Percentiles rank a stretch among this genome's conserved stretches.
Conservation (phyloP, 2,888 invertebrate species). For the Morpho helenor region DNA sequence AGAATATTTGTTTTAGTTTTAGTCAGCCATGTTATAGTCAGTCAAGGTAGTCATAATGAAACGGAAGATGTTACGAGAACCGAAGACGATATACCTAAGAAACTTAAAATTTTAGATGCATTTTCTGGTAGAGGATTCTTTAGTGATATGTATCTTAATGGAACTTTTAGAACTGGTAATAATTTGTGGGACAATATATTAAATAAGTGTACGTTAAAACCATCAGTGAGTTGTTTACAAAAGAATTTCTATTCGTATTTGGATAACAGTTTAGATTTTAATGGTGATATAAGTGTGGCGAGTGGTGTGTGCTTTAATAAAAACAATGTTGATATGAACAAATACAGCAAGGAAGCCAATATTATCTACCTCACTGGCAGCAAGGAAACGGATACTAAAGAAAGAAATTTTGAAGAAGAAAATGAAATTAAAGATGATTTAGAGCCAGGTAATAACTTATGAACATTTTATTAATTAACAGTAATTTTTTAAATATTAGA, state of each 20-base stretch:
- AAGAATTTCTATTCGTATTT: conserved; percentile 87
- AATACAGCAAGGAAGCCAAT: conserved; percentile 76
- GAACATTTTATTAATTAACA: too few species aligned
- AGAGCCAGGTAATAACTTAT: conserved; percentile 49
- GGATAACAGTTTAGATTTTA: conserved; percentile 81
- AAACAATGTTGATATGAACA: conserved; percentile 80
- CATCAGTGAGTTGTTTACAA: conserved; percentile 86
- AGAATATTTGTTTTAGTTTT: conserved; percentile 47
- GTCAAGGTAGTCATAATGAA: conserved; percentile 40
- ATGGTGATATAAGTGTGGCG: conserved; percentile 82
- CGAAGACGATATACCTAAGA: conserved; percentile 46
- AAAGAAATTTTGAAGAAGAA: conserved; percentile 52
- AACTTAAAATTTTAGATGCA: conserved; percentile 53
- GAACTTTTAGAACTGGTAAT: conserved; percentile 80
- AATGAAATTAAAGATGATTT: conserved; percentile 60
- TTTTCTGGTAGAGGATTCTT: conserved; percentile 55
- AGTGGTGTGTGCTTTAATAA: conserved; percentile 82
- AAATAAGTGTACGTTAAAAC: conserved; percentile 82
- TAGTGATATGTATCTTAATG: conserved; percentile 63
- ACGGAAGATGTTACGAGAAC: conserved; percentile 34
- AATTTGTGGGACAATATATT: conserved; percentile 86
- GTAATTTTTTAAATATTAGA: too few species aligned
- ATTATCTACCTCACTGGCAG: conserved; percentile 64
- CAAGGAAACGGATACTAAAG: conserved; percentile 37
- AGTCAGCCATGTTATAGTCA: conserved; percentile 40